phyloP scores from a whole-genome alignment of 2,113 vertebrate genomes.

The Cyprinodon tularosa region DNA sequence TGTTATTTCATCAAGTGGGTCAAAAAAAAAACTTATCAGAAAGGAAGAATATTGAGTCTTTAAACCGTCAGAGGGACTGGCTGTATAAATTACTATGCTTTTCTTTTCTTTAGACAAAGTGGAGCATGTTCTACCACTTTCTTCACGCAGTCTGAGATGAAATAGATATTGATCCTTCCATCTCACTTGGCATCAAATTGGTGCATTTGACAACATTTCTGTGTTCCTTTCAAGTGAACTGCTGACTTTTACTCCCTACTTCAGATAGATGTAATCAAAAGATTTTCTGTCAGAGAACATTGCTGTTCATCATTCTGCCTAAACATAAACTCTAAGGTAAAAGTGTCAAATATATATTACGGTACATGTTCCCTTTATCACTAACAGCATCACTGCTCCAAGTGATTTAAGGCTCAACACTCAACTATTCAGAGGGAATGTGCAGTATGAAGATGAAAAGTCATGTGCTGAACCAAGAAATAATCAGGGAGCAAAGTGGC shows the following conservation, averaged over 20 bases:
- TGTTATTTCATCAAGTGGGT: background rate
- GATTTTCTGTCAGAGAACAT: background rate
- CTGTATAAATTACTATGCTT: background rate
- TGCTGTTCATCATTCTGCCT: background rate
- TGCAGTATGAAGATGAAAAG: background rate
- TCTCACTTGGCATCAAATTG: conserved; percentile 6
- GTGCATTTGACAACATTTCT: conserved; percentile 36
- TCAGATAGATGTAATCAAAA: conserved; percentile 2
- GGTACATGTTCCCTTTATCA: background rate
- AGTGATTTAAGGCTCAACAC: background rate
- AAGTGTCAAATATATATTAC: no score
- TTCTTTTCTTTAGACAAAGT: conserved; percentile 12
- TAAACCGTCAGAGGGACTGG: background rate
- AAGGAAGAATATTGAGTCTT: background rate
- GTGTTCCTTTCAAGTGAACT: conserved; percentile 17
- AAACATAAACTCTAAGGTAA: background rate
- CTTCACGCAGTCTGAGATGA: conserved; percentile 30
- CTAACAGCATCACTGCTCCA: background rate
- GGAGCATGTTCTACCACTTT: conserved; percentile 5
- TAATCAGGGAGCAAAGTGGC: conserved; percentile 2
- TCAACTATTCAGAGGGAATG: background rate
- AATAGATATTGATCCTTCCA: conserved; percentile 47
- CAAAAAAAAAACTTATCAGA: background rate
- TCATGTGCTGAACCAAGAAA: conserved; percentile 3
- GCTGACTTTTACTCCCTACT: conserved; percentile 4